Evolutionary conservation across 2,888 invertebrate species (phyloP), one percentile per base, ranked within the genome.

Genomic region (Germaria angustata): DNA sequence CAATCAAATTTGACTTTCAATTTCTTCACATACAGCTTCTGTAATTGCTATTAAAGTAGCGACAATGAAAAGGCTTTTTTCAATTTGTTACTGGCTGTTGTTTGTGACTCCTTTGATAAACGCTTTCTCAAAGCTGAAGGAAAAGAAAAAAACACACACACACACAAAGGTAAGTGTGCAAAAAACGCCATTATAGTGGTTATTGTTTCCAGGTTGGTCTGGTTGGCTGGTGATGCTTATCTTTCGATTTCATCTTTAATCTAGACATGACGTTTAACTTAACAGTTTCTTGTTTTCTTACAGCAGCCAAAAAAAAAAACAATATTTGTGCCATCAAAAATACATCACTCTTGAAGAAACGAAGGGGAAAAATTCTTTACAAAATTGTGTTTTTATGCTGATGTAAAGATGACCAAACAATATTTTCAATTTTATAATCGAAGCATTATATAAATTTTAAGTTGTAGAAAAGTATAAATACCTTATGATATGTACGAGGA

Each of bases 1-100:
- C 82, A 82, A 82, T 82, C 82, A 82, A 82, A 82, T 71, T 82
- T 82, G 82, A 82, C 82, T 82, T 82, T 82, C 82, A 82, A 82
- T 82, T 82, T 82, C 79, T 82, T 79, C 75, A 79, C 79, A 79
- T 82, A 79, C 59, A 75, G 82, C 82, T 82, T 72, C 82, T 76
- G 82, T 82, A 82, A 82, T 79, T 82, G 71, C 82, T 75, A 82
- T 75, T 71, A 69, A 76, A 75, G 79, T 66, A 82, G 71, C 79
- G 65, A 82, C 79, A 79, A 82, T 82, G 79, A 82, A 79, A 71
- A 71, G 59, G 71, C 39, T 65, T 81, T 73, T 81, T 65, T 15
- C 44, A 17, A n/a, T 41, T 49, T 44, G 8, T 49, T n/a, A 36
- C 22, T 17, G 59, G 17, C 44, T 51, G 13, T 68, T 41, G 28